Conservation (phyloP, 2,888 invertebrate genomes). For the Pimpla rufipes region DNA sequence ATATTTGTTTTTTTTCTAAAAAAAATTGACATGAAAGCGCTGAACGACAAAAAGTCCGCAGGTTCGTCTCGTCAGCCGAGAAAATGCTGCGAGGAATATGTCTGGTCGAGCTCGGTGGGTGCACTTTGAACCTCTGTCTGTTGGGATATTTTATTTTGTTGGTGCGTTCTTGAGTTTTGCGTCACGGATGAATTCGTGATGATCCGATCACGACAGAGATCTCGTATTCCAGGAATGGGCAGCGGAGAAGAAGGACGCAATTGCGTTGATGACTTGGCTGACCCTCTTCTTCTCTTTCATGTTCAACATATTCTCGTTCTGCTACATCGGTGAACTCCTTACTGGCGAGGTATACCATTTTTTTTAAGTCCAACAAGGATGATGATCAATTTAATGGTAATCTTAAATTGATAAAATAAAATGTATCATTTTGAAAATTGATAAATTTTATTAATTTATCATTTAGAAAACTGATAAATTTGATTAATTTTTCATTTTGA, state of each 20-base stretch:
- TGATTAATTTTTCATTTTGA: too few relatives aligned
- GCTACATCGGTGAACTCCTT: constrained; percentile 66
- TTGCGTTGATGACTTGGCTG: constrained; percentile 34
- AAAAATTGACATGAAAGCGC: too few relatives aligned
- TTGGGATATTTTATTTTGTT: constrained; percentile 69
- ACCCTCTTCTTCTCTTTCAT: constrained; percentile 54
- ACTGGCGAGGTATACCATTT: constrained; percentile 52
- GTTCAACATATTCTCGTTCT: constrained; percentile 64
- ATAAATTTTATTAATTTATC: too few relatives aligned
- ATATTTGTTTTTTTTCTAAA: too few relatives aligned
- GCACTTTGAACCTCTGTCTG: constrained; percentile 74
- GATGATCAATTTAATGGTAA: too few relatives aligned
- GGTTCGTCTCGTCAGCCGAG: constrained; percentile 70
- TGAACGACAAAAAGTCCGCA: not conserved
- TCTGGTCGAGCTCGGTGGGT: constrained; percentile 77
- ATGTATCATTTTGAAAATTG: too few relatives aligned
- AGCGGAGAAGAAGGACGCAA: constrained; percentile 7
- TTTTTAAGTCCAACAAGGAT: too few relatives aligned
- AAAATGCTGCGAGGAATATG: constrained; percentile 76
- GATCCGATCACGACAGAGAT: too few relatives aligned
- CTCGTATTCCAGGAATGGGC: constrained; percentile 53
- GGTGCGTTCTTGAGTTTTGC: constrained; percentile 4
- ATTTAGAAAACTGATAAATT: too few relatives aligned
- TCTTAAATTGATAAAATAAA: too few relatives aligned
- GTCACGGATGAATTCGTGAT: too few relatives aligned